Evolutionary conservation across 2,888 invertebrate genomes (phyloP).

Genomic region (Dolomedes plantarius): DNA sequence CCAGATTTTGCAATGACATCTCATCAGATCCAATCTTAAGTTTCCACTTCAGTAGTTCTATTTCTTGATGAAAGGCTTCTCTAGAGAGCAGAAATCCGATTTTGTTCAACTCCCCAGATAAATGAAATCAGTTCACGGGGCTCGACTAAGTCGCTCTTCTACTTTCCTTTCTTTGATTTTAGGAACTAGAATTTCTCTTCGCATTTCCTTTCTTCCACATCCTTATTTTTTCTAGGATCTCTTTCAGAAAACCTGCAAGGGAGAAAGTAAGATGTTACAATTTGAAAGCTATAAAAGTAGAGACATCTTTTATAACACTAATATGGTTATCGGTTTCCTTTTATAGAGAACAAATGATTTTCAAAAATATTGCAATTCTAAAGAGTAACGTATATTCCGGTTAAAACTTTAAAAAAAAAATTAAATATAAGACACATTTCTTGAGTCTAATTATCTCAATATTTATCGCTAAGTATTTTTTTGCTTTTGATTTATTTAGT

Average conservation of each 20-base stretch:
- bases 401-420: no score
- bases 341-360: not conserved
- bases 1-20: conserved; percentile 39
- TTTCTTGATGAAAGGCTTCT: conserved; percentile 22
- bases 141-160: conserved; percentile 7
- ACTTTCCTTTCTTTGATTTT: conserved; percentile 19
- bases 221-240: conserved; percentile 7
- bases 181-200: conserved; percentile 11
- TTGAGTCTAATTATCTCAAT: no score
- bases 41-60: conserved; percentile 34
- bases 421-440: no score
- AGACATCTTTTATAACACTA: not conserved
- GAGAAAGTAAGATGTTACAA: conserved; percentile 7
- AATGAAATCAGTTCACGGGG: conserved; percentile 47
- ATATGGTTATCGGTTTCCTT: conserved; percentile 1
- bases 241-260: conserved; percentile 13
- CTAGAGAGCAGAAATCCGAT: conserved; percentile 33
- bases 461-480: no score
- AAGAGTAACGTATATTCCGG: no score
- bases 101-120: conserved; percentile 20
- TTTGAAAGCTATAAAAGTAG: not conserved
- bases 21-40: conserved; percentile 39
- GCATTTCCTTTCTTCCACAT: conserved; percentile 11
- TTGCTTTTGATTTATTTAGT: no score
- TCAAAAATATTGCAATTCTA: no score